A percentile compares a stretch with the other conserved stretches of the same genome.
These are phyloP conservation scores for Chunga burmeisteri DNA, from an alignment of 2,113 vertebrate genomes.

Conservation along the genomic window DNA sequence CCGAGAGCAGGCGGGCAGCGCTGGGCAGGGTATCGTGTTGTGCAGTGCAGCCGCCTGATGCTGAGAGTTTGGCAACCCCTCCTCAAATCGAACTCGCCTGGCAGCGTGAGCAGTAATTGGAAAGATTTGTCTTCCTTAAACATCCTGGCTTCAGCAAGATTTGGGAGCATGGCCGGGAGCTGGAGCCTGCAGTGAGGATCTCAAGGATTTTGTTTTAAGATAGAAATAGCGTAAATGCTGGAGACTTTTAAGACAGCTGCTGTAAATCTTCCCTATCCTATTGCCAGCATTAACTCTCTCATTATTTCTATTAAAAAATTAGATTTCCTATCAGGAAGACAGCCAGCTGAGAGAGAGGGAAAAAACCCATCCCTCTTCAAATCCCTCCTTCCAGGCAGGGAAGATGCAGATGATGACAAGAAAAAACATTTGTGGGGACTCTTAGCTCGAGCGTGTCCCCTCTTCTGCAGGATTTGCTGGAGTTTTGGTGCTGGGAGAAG, in stretches of 20 bases:
- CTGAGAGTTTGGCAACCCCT: not conserved
- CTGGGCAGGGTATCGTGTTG: not conserved
- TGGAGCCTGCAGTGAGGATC: not conserved
- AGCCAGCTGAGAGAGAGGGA: not conserved
- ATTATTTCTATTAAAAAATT: not conserved
- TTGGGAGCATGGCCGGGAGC: not conserved
- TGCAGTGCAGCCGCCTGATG: not conserved
- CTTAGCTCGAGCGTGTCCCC: not conserved
- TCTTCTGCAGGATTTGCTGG: not conserved
- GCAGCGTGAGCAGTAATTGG: not conserved
- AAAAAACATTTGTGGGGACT: not conserved
- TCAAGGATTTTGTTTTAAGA: not conserved
- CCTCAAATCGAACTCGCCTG: accelerated
- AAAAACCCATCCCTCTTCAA: not conserved
- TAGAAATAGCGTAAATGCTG: not conserved
- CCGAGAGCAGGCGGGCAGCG: not conserved
- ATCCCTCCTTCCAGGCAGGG: not conserved
- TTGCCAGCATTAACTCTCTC: not conserved
- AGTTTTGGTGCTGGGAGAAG: not conserved
- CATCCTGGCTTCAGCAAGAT: not conserved
- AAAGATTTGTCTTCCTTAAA: constrained; percentile 5
- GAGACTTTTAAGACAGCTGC: not conserved
- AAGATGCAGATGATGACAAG: not conserved
- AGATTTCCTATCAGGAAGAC: not conserved
- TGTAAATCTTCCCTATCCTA: not conserved